Evolutionary conservation across 2,888 invertebrate genomes (phyloP).

Genomic region (Tinea trinotella): DNA sequence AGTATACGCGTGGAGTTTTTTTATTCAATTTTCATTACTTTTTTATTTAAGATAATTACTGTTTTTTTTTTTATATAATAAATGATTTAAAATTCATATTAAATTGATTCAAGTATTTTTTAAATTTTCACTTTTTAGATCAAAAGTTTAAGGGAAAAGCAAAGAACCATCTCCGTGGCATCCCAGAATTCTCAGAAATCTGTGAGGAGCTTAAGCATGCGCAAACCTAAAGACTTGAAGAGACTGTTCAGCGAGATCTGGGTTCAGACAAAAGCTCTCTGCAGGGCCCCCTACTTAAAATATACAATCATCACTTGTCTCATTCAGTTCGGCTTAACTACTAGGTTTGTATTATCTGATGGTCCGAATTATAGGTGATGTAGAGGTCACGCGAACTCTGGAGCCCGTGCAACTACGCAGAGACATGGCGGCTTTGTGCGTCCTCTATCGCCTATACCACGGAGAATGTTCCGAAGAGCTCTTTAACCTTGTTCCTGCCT

Average conservation of each 20-base stretch:
- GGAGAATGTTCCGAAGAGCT: no score
- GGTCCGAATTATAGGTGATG: no score
- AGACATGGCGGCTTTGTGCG: no score
- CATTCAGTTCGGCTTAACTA: slow-evolving; percentile 87
- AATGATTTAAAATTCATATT: not conserved
- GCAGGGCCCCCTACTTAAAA: slow-evolving; percentile 80
- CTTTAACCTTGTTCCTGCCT: no score
- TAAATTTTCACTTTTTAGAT: no score
- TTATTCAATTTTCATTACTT: no score
- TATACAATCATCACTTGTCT: slow-evolving; percentile 84
- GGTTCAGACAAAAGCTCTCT: slow-evolving; percentile 81
- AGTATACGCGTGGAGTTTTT: no score
- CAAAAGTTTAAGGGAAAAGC: slow-evolving; percentile 79
- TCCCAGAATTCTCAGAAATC: slow-evolving; percentile 77
- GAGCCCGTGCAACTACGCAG: no score
- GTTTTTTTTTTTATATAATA: no score
- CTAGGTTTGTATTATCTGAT: slow-evolving; percentile 72
- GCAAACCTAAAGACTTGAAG: slow-evolving; percentile 81
- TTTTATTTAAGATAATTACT: no score
- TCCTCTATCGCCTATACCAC: no score
- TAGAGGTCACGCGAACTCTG: no score
- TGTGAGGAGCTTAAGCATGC: slow-evolving; percentile 77
- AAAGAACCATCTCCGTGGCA: slow-evolving; percentile 74
- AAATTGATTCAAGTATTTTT: not conserved
- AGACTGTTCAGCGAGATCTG: slow-evolving; percentile 79